Evolutionary conservation across 2,888 invertebrate genomes (phyloP), one percentile per base, ranked within the genome.

Genomic region (Laspeyria flexula): DNA sequence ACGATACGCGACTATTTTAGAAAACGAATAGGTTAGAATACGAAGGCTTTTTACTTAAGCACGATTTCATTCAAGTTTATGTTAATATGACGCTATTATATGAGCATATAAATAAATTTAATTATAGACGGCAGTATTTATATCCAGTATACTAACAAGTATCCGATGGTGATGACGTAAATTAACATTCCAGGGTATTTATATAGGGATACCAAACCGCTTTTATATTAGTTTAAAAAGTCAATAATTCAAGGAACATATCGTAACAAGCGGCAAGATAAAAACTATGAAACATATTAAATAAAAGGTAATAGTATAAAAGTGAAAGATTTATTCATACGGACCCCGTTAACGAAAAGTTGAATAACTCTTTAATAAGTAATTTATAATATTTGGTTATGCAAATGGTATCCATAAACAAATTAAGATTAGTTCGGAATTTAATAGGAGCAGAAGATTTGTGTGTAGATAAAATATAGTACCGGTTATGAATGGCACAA

Each of bases 171-270:
- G 4, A 18, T 21, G 7, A 37, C 12, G 37, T 37, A 25, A 16
- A 31, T 44, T 41, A 43, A 18, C 11, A 29, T 11, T 40, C 50
- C 60, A n/a, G n/a, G n/a, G n/a, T n/a, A n/a, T n/a, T n/a, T n/a
- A n/a, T n/a, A n/a, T n/a, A n/a, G n/a, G n/a, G n/a, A n/a, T 71
- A 60, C 38, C 44, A 54, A 39, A 71, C 75, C 69, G 71, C 77
- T 79, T 71, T 30, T 56, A 42, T 67, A 30, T 65, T 65, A 63
- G 65, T 65, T 57, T 55, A 65, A 67, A 61, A 46, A 60, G 68
- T 48, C 52, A 64, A 64, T 69, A 38, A 25, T 70, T 52, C n/a
- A n/a, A n/a, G n/a, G n/a, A n/a, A n/a, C n/a, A n/a, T n/a, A n/a
- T n/a, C n/a, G n/a, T n/a, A n/a, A n/a, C n/a, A n/a, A n/a, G n/a